Percentiles rank a stretch among this genome's conserved stretches.
Conservation (phyloP, 1,140 invertebrate genomes). For the Lepidurus packardi region DNA sequence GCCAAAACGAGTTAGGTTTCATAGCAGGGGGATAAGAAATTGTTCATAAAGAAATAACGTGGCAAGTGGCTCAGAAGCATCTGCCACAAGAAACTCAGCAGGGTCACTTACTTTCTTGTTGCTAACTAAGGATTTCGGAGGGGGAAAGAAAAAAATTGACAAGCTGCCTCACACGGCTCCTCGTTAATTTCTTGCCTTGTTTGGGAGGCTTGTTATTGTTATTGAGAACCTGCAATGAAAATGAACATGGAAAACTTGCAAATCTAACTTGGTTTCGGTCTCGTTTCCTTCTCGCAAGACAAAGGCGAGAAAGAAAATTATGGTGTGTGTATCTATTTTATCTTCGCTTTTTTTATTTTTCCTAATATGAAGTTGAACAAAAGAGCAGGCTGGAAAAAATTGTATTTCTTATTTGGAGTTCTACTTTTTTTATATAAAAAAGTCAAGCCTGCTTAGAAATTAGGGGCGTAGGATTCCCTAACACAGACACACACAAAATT, state of each 20-base stretch:
- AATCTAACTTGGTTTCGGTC: too few relatives aligned
- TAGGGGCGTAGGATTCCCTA: too few relatives aligned
- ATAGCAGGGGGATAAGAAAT: not conserved
- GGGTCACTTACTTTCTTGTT: not conserved
- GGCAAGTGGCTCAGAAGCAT: slow-evolving; percentile 8
- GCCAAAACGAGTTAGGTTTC: not conserved
- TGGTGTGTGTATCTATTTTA: too few relatives aligned
- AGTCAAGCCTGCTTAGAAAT: too few relatives aligned
- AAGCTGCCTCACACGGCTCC: not conserved
- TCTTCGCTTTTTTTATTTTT: too few relatives aligned
- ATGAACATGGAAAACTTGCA: not conserved
- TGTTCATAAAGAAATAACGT: slow-evolving; percentile 10
- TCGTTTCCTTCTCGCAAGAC: too few relatives aligned
- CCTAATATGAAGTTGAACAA: too few relatives aligned
- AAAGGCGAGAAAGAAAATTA: too few relatives aligned
- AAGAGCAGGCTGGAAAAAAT: too few relatives aligned
- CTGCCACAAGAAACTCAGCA: slow-evolving; percentile 13
- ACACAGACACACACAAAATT: too few relatives aligned
- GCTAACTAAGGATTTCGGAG: not conserved
- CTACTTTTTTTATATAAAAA: too few relatives aligned
- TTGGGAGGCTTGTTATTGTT: not conserved
- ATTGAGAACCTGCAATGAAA: not conserved
- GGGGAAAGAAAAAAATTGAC: not conserved
- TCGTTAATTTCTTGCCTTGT: not conserved
- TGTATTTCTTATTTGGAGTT: too few relatives aligned